Base-by-base conservation (phyloP, 2,888 invertebrate genomes). In the Drosophila eohydei region DNA sequence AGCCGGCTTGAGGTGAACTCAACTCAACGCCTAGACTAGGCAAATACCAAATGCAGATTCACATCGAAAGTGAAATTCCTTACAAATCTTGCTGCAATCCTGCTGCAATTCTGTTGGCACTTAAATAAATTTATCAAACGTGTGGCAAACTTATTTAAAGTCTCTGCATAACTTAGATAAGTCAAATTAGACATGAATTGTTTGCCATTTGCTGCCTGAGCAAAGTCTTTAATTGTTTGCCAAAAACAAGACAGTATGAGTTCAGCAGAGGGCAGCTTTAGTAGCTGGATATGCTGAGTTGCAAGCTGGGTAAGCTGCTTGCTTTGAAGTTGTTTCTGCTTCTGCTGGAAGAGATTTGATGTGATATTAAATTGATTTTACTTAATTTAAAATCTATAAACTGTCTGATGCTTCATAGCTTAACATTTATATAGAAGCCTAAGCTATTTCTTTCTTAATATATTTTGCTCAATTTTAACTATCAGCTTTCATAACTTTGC, bases 61-160 rank as follows among this genome's bases (percentile, higher is more conserved):
- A 0, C 38, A 77, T 76, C 56, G 82, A 89, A 88, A 89, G 83
- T 78, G 85, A 87, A 87, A 34, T 66, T 30, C 66, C 4, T 26
- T 32, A 9, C 32, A 54, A 54, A 38, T 52, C 41, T 28, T 30
- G 34, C 28, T 40, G 60, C 40, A 16, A 40, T 26, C 41, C 16
- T 16, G 16, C 4, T 55, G 32, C 56, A 43, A 30, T 21, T 11
- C 9, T n/a, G n/a, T 12, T 30, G 48, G n/a, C 43, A 55, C 28
- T 55, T 62, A 43, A 60, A 51, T 51, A 64, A 64, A 62, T 62
- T n/a, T 44, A 51, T 46, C 40, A 28, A 9, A 4, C 54, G 40
- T 58, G 50, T 57, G 58, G 16, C 64, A 30, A 55, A 41, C 34
- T 41, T 66, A 55, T 41, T 21, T 38, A 34, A n/a, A 51, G 26